Evolutionary conservation across 2,797 vertebrate genomes (phyloP), one percentile per base, ranked within the genome.

Genomic region (Xenops minutus): DNA sequence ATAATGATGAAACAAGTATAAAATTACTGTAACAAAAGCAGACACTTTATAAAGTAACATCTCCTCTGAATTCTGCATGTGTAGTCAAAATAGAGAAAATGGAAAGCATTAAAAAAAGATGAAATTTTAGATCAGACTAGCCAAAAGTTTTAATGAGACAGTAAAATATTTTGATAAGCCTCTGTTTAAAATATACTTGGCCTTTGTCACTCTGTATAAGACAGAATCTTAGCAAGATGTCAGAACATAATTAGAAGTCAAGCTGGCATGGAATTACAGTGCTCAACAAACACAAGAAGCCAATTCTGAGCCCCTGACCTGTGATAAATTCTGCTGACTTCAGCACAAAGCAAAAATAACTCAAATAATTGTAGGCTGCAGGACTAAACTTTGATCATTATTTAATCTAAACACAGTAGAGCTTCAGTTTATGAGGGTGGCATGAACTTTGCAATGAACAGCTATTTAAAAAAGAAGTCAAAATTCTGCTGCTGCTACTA

Each of bases 121-220:
- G 80, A 96, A 97, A 97, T 26, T 88, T 37, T 92, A 93, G 87
- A 81, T 64, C 78, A 84, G 71, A 75, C 63, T 91, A 83, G 68
- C 83, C 46, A 4, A 92, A 91, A 91, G 46, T 89, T 95, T 97
- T 97, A 97, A 93, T 92, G 75, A 95, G 75, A 95, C 62, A 85
- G 34, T 94, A 96, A 97, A 97, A 97, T 95, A 96, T 94, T 96
- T 96, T 66, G 37, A 37, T 96, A 95, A 93, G 55, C 68, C 63
- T 94, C 88, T 92, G 20, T 93, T 66, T 96, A 91, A 96, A 91
- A 89, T 93, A 92, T 83, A 76, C 72, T 94, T 3, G 0, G 92
- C 75, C 88, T 74, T 75, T 92, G 48, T 74, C 59, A 83, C 62
- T 39, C 72, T 17, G 1, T 62, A 77, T 92, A 89, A 92, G 27